phyloP scores from a whole-genome alignment of 92 coral and sea anemone genomes.

The Palythoa caribaeorum region DNA sequence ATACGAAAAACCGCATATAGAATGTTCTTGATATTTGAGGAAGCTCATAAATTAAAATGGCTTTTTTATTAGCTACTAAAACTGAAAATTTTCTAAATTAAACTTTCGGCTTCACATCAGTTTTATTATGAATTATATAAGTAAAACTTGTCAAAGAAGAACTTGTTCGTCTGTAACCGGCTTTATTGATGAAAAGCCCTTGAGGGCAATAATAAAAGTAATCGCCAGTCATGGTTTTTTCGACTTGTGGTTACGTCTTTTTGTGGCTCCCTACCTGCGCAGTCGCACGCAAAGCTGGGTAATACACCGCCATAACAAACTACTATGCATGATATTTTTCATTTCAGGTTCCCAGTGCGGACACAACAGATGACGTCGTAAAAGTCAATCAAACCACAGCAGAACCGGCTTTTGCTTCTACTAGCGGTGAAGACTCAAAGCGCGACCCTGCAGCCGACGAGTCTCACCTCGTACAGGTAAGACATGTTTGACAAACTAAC shows the following conservation, averaged over 20 bases:
- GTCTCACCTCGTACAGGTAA: slow-evolving; percentile 30
- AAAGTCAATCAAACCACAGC: neutral
- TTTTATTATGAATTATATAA: too few species aligned
- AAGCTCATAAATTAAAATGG: too few species aligned
- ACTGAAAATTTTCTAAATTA: too few species aligned
- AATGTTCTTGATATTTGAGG: too few species aligned
- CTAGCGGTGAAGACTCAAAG: neutral
- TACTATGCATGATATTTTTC: slow-evolving; percentile 12
- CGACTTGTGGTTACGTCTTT: slow-evolving; percentile 8
- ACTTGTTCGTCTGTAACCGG: too few species aligned
- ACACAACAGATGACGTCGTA: neutral
- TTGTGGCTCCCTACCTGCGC: slow-evolving; percentile 5
- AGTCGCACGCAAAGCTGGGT: neutral
- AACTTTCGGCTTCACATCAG: too few species aligned
- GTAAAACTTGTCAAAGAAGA: too few species aligned
- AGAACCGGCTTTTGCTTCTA: neutral
- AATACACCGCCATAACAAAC: slow-evolving; percentile 11
- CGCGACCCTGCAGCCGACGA: slow-evolving; percentile 16
- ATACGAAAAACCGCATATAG: too few species aligned
- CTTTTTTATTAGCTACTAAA: too few species aligned
- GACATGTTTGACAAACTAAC: neutral
- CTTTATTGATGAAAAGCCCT: too few species aligned
- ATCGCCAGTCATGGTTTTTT: neutral
- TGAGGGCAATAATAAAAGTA: too few species aligned
- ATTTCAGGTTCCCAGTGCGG: neutral